A percentile compares a stretch with the other conserved stretches of the same genome.
Evolutionary conservation across 2,113 vertebrate genomes (phyloP).

Genomic region (Poeciliopsis prolifica): DNA sequence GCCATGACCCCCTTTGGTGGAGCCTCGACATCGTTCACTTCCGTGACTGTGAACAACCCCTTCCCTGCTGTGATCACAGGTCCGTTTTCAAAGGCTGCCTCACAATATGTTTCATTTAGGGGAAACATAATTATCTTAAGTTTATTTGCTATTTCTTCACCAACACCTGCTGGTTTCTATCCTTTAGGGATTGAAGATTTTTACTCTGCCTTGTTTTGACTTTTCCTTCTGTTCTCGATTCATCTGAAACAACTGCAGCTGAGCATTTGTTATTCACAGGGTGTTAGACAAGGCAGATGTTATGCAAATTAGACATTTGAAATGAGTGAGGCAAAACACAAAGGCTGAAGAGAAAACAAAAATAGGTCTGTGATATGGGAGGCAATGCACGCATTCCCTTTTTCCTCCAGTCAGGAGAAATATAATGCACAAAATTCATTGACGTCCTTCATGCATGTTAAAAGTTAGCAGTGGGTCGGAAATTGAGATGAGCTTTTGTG

Average conservation of each 20-base stretch:
- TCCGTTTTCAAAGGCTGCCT: constrained; percentile 44
- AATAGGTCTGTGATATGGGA: constrained; percentile 44
- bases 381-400: constrained; percentile 5
- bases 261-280: constrained; percentile 35
- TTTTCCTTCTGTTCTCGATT: constrained; percentile 8
- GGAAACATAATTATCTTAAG: neutral
- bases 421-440: constrained; percentile 21
- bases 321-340: constrained; percentile 53
- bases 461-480: constrained; percentile 2
- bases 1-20: constrained; percentile 84
- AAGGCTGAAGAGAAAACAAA: constrained; percentile 46
- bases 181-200: neutral
- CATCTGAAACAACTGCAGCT: constrained; percentile 7
- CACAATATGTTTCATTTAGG: no score
- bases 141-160: neutral
- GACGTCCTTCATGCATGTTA: neutral
- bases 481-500: constrained; percentile 14
- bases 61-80: constrained; percentile 77
- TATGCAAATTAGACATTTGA: constrained; percentile 63
- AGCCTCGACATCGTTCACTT: constrained; percentile 75
- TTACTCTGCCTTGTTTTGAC: neutral
- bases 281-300: constrained; percentile 58
- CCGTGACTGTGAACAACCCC: constrained; percentile 74
- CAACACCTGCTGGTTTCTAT: constrained; percentile 2
- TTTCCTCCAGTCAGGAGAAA: constrained; percentile 3